These are phyloP conservation scores for Thalassoma bifasciatum DNA, from an alignment of 2,113 vertebrate genomes.

Conservation along the genomic window DNA sequence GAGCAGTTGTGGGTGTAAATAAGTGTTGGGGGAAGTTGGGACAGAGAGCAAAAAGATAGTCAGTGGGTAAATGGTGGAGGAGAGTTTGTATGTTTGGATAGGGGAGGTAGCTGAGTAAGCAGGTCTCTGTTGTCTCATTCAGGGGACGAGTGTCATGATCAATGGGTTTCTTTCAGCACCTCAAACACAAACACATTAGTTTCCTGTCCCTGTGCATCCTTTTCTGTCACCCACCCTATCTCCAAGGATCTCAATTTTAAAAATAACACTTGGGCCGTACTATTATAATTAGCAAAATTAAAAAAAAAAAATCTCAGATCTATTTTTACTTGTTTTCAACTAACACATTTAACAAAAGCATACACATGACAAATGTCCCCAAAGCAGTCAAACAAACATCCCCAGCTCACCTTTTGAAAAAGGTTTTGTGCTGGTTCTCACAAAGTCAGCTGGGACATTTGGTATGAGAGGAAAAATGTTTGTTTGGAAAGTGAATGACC, in stretches of 20 bases:
- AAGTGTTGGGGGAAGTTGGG: constrained; percentile 34
- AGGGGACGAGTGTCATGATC: constrained; percentile 53
- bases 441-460: too few relatives aligned
- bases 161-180: constrained; percentile 51
- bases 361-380: too few relatives aligned
- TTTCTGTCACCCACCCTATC: not conserved
- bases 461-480: too few relatives aligned
- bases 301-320: too few relatives aligned
- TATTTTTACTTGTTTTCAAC: too few relatives aligned
- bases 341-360: too few relatives aligned
- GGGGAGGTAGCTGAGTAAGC: constrained; percentile 57
- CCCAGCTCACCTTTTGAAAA: too few relatives aligned
- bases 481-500: too few relatives aligned
- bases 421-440: too few relatives aligned
- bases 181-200: constrained; percentile 47
- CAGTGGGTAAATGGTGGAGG: constrained; percentile 18
- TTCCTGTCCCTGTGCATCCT: not conserved
- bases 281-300: not conserved
- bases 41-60: constrained; percentile 11
- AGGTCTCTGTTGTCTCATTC: constrained; percentile 45
- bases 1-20: constrained; percentile 46
- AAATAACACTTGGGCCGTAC: not conserved
- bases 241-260: not conserved
- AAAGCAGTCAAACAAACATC: too few relatives aligned
- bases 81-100: constrained; percentile 48